Evolutionary conservation across 2,888 invertebrate genomes (phyloP), one percentile per base, ranked within the genome.

Genomic region (Osmoderma eremita): DNA sequence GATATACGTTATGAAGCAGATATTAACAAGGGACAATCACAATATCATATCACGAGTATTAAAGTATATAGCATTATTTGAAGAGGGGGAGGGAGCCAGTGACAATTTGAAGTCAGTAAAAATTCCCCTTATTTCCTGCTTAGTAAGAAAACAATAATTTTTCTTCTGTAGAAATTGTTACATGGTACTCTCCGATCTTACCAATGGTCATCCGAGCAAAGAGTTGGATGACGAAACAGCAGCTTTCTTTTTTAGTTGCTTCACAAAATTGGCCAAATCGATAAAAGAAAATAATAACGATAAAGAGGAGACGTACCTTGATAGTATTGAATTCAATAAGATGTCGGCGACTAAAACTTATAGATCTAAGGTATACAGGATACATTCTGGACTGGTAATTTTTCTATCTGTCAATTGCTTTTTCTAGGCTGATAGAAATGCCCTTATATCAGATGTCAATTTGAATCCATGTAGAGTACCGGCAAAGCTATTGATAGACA

Each of bases 41-140:
- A 70, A 67, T 15, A 67, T 73, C 15, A 64, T 80, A 24, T 73
- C 79, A 8, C 76, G 78, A 65, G 75, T 75, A 20, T 70, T 81
- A n/a, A 80, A 80, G 67, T 81, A 80, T 63, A 79, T 81, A 53
- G 77, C 78, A 4, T 69, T 79, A 20, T 81, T 75, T 70, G 80
- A 79, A 70, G 73, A 76, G 8, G 70, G 74, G 45, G 56, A 63
- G 6, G 38, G 69, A 8, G 63, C 68, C n/a, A 67, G 70, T 49
- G 72, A 78, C 4, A 72, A 76, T 70, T 70, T 79, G 49, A 74
- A 72, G 79, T 78, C 73, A 71, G 62, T 13, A 39, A 10, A 5
- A 15, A n/a, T n/a, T n/a, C n/a, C n/a, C n/a, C 20, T 49, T 49
- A 22, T 8, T 8, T 3, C 12, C 18, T 18, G 20, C 12, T 49